A percentile compares a stretch with the other conserved stretches of the same genome.
These are phyloP conservation scores for Ptychobarbus kaznakovi DNA, from an alignment of 2,797 vertebrate genomes.

Conservation along the genomic window DNA sequence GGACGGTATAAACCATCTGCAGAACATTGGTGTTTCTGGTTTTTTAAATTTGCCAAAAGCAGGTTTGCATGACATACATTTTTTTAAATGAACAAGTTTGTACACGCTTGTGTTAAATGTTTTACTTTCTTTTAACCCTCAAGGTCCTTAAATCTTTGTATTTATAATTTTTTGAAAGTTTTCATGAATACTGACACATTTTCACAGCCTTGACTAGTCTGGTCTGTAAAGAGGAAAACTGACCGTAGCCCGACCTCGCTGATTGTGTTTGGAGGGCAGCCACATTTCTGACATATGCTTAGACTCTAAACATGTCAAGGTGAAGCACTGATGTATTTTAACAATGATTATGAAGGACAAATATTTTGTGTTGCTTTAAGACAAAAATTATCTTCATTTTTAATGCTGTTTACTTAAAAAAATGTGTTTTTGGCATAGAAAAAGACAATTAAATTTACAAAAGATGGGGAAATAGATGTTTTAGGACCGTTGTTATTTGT, in stretches of 20 bases:
- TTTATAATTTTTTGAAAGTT: neutral
- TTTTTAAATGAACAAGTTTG: neutral
- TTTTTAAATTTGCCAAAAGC: neutral
- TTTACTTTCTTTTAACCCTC: neutral
- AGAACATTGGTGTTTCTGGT: neutral
- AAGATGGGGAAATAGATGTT: neutral
- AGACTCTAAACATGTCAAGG: neutral
- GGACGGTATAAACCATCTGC: neutral
- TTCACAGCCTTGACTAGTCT: conserved; percentile 1
- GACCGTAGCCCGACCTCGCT: neutral
- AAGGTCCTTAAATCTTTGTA: neutral
- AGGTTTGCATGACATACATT: neutral
- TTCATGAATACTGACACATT: neutral
- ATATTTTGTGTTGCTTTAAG: neutral
- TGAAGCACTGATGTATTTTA: neutral
- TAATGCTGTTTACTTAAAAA: neutral
- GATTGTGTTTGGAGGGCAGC: neutral
- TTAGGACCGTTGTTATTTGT: neutral
- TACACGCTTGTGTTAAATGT: neutral
- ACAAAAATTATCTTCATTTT: neutral
- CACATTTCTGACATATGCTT: neutral
- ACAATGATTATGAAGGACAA: neutral
- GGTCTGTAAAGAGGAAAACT: conserved; percentile 4
- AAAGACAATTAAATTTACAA: neutral
- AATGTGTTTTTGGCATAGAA: neutral